Conservation (phyloP, 1,140 invertebrate genomes). For the Macrostomum lignano region DNA sequence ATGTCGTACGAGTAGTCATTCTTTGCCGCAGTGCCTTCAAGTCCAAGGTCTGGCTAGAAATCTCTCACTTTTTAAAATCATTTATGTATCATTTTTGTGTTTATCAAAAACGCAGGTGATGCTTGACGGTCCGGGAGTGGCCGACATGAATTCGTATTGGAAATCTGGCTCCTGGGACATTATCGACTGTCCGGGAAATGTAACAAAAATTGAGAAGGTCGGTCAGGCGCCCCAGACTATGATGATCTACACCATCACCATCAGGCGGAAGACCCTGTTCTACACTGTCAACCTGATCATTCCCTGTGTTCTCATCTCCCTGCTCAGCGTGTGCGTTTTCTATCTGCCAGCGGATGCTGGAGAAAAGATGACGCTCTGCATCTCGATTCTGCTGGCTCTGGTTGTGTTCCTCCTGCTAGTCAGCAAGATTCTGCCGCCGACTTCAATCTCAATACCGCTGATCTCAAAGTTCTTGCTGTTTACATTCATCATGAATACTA, state of each 20-base stretch:
- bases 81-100: too few species aligned
- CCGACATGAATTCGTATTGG: conserved; percentile 83
- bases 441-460: conserved; percentile 32
- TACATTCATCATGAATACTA: conserved; percentile 98
- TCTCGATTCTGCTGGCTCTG: conserved; percentile 87
- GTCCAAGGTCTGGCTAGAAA: too few species aligned
- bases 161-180: conserved; percentile 97
- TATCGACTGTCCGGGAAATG: conserved; percentile 75
- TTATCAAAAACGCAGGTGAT: too few species aligned
- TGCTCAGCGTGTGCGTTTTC: conserved; percentile 86
- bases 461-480: conserved; percentile 94
- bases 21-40: too few species aligned
- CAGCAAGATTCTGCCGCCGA: conserved; percentile 90
- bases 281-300: conserved; percentile 96
- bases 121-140: too few species aligned
- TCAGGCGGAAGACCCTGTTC: conserved; percentile 81
- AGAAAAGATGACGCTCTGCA: conserved; percentile 58
- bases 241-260: conserved; percentile 39
- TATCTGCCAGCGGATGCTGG: conserved; percentile 56
- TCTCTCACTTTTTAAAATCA: too few species aligned
- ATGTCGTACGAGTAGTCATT: too few species aligned
- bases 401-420: conserved; percentile 93
- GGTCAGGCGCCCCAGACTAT: conserved; percentile 2
- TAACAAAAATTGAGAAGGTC: conserved; percentile 13
- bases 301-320: conserved; percentile 86